phyloP scores from a whole-genome alignment of 2,888 invertebrate species.

The Polydesmus complanatus region DNA sequence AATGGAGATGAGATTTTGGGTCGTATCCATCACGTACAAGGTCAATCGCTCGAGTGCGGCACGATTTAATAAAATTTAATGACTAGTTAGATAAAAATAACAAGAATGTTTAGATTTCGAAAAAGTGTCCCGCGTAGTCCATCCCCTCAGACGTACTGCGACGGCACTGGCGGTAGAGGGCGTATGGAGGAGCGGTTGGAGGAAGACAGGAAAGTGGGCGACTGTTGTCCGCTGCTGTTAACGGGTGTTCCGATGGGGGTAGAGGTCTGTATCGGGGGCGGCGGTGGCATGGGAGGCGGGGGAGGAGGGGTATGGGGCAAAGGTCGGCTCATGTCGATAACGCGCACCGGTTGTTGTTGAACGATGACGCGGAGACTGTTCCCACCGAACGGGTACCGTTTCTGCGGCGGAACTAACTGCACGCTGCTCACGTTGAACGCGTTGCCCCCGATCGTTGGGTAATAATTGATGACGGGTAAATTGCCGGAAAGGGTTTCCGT shows the following conservation, averaged over 20 bases:
- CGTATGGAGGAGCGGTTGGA: conserved; percentile 9
- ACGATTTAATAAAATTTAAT: too few species aligned
- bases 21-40: too few species aligned
- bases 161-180: conserved; percentile 19
- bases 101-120: too few species aligned
- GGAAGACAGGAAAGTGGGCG: not conserved
- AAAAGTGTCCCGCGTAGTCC: too few species aligned
- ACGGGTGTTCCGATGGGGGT: not conserved
- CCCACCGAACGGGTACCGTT: not conserved
- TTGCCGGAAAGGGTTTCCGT: not conserved
- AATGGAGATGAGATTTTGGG: too few species aligned
- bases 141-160: conserved; percentile 19
- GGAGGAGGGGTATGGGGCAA: not conserved
- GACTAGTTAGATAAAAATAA: too few species aligned
- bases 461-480: not conserved
- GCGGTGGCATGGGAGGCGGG: conserved; percentile 1
- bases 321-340: not conserved
- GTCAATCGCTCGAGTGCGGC: too few species aligned
- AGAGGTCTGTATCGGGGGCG: not conserved
- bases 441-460: not conserved
- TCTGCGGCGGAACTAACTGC: not conserved
- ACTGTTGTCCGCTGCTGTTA: not conserved
- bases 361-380: not conserved
- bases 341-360: not conserved
- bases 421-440: not conserved